A percentile compares a stretch with the other conserved stretches of the same genome.
Conservation (phyloP, 2,113 vertebrate genomes). For the Orthonyx spaldingii region DNA sequence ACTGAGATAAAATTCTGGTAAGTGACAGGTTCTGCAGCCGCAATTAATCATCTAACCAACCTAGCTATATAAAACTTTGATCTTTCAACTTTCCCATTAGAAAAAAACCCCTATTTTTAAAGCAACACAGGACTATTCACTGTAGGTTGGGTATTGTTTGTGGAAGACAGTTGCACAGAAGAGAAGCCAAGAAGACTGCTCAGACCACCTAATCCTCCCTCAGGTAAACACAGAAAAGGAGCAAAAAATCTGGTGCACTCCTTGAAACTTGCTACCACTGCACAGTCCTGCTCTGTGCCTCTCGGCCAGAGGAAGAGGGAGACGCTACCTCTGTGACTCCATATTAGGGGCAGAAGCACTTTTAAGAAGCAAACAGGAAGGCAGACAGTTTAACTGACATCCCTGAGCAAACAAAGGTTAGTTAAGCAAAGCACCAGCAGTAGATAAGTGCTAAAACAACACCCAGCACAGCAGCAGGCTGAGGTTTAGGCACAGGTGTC, state of each 20-base stretch:
- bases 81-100: not conserved
- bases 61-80: not conserved
- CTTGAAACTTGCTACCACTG: not conserved
- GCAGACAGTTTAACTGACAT: not conserved
- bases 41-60: not conserved
- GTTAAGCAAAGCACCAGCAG: not conserved
- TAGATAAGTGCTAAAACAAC: not conserved
- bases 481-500: not conserved
- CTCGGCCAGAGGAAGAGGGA: not conserved
- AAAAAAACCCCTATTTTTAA: not conserved
- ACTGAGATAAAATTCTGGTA: not conserved
- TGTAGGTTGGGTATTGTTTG: not conserved
- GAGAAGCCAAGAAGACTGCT: not conserved
- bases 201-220: not conserved
- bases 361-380: not conserved
- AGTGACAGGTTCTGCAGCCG: not conserved
- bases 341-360: not conserved
- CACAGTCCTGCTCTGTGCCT: not conserved
- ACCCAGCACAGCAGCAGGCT: not conserved
- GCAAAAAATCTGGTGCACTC: not conserved
- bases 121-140: not conserved
- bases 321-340: not conserved
- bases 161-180: not conserved
- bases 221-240: not conserved
- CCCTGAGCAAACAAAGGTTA: not conserved